phyloP scores from a whole-genome alignment of 2,888 invertebrate genomes.

The Nemotelus nigrinus region DNA sequence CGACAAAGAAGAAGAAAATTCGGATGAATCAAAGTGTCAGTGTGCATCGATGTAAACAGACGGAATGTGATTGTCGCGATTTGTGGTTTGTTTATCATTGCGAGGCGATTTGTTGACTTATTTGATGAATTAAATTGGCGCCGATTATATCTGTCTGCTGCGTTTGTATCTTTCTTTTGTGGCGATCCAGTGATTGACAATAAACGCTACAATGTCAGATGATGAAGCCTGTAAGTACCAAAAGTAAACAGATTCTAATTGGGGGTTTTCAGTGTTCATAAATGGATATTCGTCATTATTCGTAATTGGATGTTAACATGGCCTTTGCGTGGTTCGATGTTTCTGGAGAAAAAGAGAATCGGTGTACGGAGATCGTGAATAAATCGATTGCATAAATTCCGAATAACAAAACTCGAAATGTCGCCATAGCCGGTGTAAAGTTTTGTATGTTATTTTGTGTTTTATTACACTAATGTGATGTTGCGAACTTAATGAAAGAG shows the following conservation, averaged over 20 bases:
- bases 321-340: neutral
- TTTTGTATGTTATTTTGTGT: conserved; percentile 2
- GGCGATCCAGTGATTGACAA: no score
- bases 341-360: neutral
- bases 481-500: neutral
- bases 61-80: neutral
- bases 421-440: conserved; percentile 10
- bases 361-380: neutral
- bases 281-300: no score
- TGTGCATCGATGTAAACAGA: conserved; percentile 26
- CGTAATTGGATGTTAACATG: neutral
- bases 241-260: neutral
- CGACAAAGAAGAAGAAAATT: conserved; percentile 3
- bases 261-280: no score
- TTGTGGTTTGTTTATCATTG: conserved; percentile 9
- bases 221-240: conserved; percentile 25
- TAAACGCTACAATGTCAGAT: conserved; percentile 17
- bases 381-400: conserved; percentile 24
- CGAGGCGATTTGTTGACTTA: conserved; percentile 7
- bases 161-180: no score
- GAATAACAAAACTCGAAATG: neutral
- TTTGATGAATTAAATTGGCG: conserved; percentile 2
- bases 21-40: neutral
- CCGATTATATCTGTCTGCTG: neutral
- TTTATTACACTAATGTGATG: neutral